phyloP scores from a whole-genome alignment of 2,888 invertebrate genomes.

The Sthenelais limicola region DNA sequence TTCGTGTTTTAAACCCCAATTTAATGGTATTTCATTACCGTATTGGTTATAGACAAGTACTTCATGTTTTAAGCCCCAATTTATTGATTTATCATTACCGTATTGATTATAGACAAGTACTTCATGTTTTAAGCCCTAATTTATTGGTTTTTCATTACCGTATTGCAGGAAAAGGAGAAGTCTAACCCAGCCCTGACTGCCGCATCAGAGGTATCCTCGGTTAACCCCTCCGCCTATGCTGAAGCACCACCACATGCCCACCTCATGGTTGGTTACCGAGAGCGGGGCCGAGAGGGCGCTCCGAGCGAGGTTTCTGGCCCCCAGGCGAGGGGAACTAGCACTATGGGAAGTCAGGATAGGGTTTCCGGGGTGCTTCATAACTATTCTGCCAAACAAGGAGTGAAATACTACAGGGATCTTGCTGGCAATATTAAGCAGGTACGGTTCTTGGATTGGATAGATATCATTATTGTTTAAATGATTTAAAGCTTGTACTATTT shows the following conservation, averaged over 20 bases:
- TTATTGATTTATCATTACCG: background rate
- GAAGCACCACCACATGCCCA: background rate
- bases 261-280: constrained; percentile 9
- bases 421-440: constrained; percentile 94
- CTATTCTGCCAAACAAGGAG: constrained; percentile 76
- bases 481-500: no score
- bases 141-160: background rate
- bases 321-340: constrained; percentile 36
- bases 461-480: no score
- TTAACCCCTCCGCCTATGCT: constrained; percentile 34
- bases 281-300: background rate
- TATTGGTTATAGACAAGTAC: no score
- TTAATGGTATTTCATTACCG: background rate
- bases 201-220: constrained; percentile 46
- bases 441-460: no score
- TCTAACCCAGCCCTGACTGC: constrained; percentile 38
- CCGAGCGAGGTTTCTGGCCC: background rate
- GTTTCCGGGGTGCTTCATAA: constrained; percentile 64
- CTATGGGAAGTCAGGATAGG: constrained; percentile 19
- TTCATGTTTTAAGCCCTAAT: background rate
- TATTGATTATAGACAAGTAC: no score
- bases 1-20: background rate
- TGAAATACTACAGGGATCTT: constrained; percentile 94
- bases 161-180: constrained; percentile 34
- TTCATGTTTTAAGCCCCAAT: background rate